Conservation (phyloP, 2,113 vertebrate species). For the Parus major region DNA sequence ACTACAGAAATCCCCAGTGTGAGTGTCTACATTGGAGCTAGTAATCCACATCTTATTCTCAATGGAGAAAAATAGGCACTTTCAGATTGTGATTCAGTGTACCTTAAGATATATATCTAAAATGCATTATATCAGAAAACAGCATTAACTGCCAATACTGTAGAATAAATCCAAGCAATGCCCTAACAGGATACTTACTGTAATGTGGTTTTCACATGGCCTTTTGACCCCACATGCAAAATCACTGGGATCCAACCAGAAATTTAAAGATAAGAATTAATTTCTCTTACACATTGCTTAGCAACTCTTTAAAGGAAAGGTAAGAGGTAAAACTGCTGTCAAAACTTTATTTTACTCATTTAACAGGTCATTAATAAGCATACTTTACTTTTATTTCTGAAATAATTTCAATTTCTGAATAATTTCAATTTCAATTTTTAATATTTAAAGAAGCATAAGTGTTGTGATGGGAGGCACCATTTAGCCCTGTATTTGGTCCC, state of each 20-base stretch:
- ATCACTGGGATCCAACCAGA: not conserved
- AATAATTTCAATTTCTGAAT: not conserved
- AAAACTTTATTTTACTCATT: not conserved
- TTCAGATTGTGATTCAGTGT: not conserved
- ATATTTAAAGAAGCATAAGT: not conserved
- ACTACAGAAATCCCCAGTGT: not conserved
- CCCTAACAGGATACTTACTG: not conserved
- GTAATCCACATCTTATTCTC: not conserved
- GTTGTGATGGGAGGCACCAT: rapidly evolving
- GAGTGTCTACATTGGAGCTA: not conserved
- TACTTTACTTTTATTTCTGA: not conserved
- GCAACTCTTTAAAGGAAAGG: not conserved
- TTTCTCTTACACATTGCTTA: not conserved
- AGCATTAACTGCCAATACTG: not conserved
- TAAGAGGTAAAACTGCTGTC: not conserved
- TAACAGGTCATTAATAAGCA: not conserved
- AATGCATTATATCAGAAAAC: not conserved
- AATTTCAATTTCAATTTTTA: not conserved
- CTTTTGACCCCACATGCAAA: not conserved
- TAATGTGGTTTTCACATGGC: not conserved
- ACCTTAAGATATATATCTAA: not conserved
- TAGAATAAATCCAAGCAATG: not conserved
- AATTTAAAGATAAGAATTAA: not conserved
- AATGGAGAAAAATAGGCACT: not conserved
- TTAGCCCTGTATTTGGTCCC: not conserved